Base-by-base conservation (phyloP, 2,113 vertebrate genomes). In the Neolamprologus modestus region DNA sequence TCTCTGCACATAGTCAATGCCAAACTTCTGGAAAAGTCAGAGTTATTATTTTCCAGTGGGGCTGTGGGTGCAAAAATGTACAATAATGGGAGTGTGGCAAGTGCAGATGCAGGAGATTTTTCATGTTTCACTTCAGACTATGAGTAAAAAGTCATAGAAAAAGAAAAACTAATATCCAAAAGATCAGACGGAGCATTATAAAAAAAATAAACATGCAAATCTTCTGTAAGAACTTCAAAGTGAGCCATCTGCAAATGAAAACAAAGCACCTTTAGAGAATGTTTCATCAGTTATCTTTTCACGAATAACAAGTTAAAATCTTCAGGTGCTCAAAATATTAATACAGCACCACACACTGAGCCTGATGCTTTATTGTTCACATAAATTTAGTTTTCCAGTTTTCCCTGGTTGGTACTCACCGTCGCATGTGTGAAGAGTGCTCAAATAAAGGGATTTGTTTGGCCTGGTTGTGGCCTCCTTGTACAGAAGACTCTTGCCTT, bases 401-500 rank as follows among this genome's bases (percentile, higher is more conserved):
- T 84, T 59, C 14, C 28, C 50, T 78, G 24, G 50, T 87, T 90
- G 87, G 84, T 87, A 37, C 68, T 78, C 5, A 59, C 84, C 55
- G 24, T 76, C 85, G 68, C 63, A 89, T 73, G 90, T 87, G 40
- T 83, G 83, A 82, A 88, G 79, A 83, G 71, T 84, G 40, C 78
- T 63, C 87, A 35, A 78, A 87, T 91, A 80, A 47, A 71, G 33
- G 88, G 80, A 92, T 84, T 76, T 87, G 84, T 82, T 93, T 92
- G 86, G 79, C 80, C 84, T 91, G 61, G 28, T 40, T 73, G 53
- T 79, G 87, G 84, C 89, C 86, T 92, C 80, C 42, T 28, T 90
- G 85, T 88, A 84, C 92, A 95, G 93, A 95, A 92, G 92, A 89
- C 92, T 92, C 89, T 92, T 91, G 88, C 82, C 84, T 93, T 95